phyloP scores from a whole-genome alignment of 1,140 invertebrate genomes.

The Drosophila chauvacae region DNA sequence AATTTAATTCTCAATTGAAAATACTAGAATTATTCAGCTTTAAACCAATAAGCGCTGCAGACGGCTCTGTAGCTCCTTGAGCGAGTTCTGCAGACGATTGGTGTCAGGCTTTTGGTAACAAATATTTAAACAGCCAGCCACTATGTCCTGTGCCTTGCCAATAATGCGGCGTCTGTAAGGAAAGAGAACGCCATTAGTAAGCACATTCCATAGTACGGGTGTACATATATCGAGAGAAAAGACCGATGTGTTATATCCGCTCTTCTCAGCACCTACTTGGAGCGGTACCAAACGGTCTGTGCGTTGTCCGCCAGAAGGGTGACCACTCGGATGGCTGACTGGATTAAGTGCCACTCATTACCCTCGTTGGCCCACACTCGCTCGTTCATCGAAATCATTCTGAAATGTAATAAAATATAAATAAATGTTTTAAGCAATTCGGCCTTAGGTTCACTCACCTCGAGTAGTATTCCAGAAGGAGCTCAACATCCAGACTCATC shows the following conservation, averaged over 20 bases:
- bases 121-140: constrained; percentile 88
- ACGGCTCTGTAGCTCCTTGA: constrained; percentile 83
- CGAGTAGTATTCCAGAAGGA: constrained; percentile 91
- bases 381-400: constrained; percentile 90
- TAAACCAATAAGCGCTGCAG: constrained; percentile 73
- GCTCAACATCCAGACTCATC: constrained; percentile 89
- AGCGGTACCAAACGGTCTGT: constrained; percentile 63
- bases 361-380: constrained; percentile 91
- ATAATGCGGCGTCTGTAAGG: constrained; percentile 86
- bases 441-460: constrained; percentile 83
- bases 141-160: constrained; percentile 88
- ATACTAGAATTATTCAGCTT: constrained; percentile 22
- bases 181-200: neutral
- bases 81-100: constrained; percentile 76
- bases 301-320: constrained; percentile 85
- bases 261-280: constrained; percentile 55
- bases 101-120: constrained; percentile 89
- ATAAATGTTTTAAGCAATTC: no score
- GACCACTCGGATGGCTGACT: constrained; percentile 88
- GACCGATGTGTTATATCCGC: no score
- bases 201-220: no score
- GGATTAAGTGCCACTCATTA: constrained; percentile 91
- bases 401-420: constrained; percentile 5
- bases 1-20: constrained; percentile 21
- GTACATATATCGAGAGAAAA: no score